phyloP scores from a whole-genome alignment of 2,888 invertebrate species.

The Aspidiotus rigidus region DNA sequence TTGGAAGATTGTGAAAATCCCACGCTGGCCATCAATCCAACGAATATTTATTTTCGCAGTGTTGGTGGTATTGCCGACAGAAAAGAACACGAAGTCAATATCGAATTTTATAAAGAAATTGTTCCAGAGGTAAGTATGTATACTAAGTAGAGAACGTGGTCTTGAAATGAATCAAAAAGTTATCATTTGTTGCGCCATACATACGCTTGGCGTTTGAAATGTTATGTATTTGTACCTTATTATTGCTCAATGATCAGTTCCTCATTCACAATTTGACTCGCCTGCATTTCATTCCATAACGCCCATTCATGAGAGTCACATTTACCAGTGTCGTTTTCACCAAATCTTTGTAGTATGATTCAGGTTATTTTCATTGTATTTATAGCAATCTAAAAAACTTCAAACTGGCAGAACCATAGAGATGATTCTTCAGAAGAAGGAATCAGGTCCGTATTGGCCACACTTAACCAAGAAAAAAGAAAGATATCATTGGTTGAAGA shows the following conservation, averaged over 20 bases:
- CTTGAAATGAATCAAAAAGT: no score
- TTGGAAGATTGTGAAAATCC: slow-evolving; percentile 83
- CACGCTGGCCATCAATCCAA: slow-evolving; percentile 47
- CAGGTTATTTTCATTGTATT: not conserved
- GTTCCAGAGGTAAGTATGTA: slow-evolving; percentile 62
- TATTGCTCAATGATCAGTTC: no score
- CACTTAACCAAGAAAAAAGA: slow-evolving; percentile 74
- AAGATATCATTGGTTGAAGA: slow-evolving; percentile 91
- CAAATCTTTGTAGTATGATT: no score
- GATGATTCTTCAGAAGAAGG: slow-evolving; percentile 49
- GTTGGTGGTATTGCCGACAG: slow-evolving; percentile 70
- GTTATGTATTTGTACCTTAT: no score
- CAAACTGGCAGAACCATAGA: slow-evolving; percentile 47
- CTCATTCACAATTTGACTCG: no score
- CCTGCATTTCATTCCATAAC: no score
- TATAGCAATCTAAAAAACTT: slow-evolving; percentile 14
- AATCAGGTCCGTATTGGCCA: slow-evolving; percentile 76
- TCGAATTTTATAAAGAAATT: slow-evolving; percentile 74
- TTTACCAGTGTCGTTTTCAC: no score
- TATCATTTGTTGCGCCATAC: no score
- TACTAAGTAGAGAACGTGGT: slow-evolving; percentile 41
- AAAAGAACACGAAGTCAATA: slow-evolving; percentile 76
- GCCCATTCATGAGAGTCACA: no score
- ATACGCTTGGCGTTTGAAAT: no score
- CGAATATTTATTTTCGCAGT: slow-evolving; percentile 52